Evolutionary conservation across 1,140 invertebrate genomes (phyloP).

Genomic region (Ceratosolen solmsi): DNA sequence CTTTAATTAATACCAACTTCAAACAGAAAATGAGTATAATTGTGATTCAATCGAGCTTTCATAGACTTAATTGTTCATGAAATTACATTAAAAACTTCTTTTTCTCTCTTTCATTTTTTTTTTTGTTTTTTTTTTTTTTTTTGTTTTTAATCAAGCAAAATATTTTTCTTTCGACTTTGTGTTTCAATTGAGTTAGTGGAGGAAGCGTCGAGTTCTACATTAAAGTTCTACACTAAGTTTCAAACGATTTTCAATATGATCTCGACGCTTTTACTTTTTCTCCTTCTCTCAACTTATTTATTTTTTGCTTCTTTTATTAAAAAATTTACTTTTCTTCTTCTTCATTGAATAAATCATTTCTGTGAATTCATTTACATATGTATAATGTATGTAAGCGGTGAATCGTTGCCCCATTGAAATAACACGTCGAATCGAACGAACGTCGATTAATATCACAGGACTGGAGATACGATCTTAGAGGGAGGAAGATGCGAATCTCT

Average conservation of each 20-base stretch:
- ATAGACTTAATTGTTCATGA: slow-evolving; percentile 1
- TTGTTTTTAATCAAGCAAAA: slow-evolving; percentile 2
- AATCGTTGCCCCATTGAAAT: background rate
- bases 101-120: background rate
- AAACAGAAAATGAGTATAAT: background rate
- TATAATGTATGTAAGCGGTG: background rate
- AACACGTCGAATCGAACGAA: slow-evolving; percentile 6
- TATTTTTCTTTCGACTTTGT: background rate
- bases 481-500: slow-evolving; percentile 3
- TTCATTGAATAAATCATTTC: slow-evolving; percentile 4
- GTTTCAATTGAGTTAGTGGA: background rate
- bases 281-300: no score
- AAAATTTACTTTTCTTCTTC: no score
- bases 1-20: background rate
- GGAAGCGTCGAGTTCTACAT: background rate
- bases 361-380: background rate
- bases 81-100: background rate
- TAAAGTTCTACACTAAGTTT: background rate
- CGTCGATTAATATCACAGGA: slow-evolving; percentile 25
- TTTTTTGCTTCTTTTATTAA: no score
- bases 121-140: no score
- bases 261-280: background rate
- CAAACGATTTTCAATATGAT: slow-evolving; percentile 12
- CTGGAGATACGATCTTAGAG: background rate
- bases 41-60: background rate